These are phyloP conservation scores for Knipowitschia caucasica DNA, from an alignment of 2,797 vertebrate species.

Conservation along the genomic window DNA sequence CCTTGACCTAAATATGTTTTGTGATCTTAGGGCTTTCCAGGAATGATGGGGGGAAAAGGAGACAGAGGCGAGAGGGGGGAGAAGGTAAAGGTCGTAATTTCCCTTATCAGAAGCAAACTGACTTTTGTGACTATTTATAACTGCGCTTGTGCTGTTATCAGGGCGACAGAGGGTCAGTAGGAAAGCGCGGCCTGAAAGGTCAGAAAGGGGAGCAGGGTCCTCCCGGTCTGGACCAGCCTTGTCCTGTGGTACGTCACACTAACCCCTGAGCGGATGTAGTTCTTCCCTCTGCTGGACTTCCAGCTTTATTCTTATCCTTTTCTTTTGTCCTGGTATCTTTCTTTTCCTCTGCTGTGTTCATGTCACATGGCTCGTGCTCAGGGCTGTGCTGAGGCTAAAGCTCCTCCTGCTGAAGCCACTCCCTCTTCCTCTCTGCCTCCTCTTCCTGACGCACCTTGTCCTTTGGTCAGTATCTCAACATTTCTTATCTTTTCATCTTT, in stretches of 20 bases:
- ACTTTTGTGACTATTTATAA: background rate
- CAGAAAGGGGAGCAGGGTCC: slow-evolving; percentile 94
- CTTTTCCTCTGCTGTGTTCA: slow-evolving; percentile 35
- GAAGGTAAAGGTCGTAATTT: slow-evolving; percentile 73
- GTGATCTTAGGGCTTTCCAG: slow-evolving; percentile 85
- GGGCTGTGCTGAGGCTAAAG: slow-evolving; percentile 70
- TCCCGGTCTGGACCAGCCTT: slow-evolving; percentile 92
- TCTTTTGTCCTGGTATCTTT: slow-evolving; percentile 22
- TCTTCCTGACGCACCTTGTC: slow-evolving; percentile 76
- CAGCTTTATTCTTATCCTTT: slow-evolving; percentile 4
- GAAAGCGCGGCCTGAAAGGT: slow-evolving; percentile 91
- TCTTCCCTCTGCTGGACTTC: background rate
- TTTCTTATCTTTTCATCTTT: slow-evolving; percentile 20
- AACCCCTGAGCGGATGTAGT: background rate
- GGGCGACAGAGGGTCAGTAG: slow-evolving; percentile 87
- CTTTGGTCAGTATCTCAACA: slow-evolving; percentile 77
- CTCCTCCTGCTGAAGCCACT: slow-evolving; percentile 65
- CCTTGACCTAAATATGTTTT: slow-evolving; percentile 19
- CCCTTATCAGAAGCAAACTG: background rate
- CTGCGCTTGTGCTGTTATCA: slow-evolving; percentile 41
- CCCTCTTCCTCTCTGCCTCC: slow-evolving; percentile 59
- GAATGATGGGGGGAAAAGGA: slow-evolving; percentile 87
- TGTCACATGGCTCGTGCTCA: slow-evolving; percentile 78
- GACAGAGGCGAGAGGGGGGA: slow-evolving; percentile 87
- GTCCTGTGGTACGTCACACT: slow-evolving; percentile 87